phyloP scores from a whole-genome alignment of 2,113 vertebrate species.

The Crotalus helleri region DNA sequence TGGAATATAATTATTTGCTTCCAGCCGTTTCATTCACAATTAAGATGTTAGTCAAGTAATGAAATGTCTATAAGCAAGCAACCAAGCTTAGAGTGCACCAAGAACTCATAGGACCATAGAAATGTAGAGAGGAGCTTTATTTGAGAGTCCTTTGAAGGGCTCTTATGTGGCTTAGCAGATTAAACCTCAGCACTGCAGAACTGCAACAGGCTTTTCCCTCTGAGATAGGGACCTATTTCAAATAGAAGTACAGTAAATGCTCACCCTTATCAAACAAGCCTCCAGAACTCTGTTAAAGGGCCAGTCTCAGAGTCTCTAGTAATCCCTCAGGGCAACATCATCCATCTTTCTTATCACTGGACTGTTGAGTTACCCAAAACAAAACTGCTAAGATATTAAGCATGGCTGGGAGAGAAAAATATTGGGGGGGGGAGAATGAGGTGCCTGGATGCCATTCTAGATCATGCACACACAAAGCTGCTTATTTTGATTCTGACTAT shows the following conservation, averaged over 20 bases:
- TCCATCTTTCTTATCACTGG: background rate
- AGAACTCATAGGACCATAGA: background rate
- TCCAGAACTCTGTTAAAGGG: no score
- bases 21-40: no score
- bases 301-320: no score
- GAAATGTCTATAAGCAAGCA: background rate
- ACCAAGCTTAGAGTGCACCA: background rate
- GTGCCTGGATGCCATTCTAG: background rate
- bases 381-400: background rate
- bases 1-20: background rate
- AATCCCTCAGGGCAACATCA: background rate
- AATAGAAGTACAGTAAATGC: background rate
- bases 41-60: no score
- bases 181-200: background rate
- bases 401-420: background rate
- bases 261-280: background rate
- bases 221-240: background rate
- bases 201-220: background rate
- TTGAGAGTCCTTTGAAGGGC: background rate
- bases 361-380: background rate
- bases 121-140: no score
- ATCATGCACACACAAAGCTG: background rate
- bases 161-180: background rate
- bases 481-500: background rate
- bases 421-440: background rate